Conservation (phyloP, 2,113 vertebrate genomes). For the Tonatia bakeri region DNA sequence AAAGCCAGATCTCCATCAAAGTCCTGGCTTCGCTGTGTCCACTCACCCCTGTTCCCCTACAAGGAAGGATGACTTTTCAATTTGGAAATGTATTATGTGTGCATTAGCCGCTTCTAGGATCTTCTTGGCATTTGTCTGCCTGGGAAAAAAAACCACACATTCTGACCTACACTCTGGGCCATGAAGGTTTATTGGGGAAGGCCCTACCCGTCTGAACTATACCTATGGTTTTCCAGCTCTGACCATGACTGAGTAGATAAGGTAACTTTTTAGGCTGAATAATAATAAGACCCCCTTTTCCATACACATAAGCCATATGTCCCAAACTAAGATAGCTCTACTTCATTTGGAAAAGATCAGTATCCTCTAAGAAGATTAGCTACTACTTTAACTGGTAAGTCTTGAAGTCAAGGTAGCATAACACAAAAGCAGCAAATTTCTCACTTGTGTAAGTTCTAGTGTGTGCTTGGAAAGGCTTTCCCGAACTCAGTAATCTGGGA, state of each 20-base stretch:
- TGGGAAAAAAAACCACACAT: not conserved
- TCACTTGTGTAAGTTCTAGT: not conserved
- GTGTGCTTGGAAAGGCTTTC: not conserved
- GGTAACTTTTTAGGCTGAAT: not conserved
- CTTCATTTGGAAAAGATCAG: not conserved
- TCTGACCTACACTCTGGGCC: not conserved
- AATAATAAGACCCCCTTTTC: not conserved
- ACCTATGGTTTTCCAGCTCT: not conserved
- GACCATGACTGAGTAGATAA: too few species aligned
- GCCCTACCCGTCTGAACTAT: not conserved
- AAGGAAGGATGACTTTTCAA: not conserved
- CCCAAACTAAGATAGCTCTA: not conserved
- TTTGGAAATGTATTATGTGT: not conserved
- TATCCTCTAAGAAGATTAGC: not conserved
- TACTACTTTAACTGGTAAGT: not conserved
- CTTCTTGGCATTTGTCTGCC: not conserved
- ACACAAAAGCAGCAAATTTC: not conserved
- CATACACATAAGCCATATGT: not conserved
- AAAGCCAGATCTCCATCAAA: not conserved
- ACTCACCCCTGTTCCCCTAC: not conserved
- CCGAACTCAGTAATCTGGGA: not conserved
- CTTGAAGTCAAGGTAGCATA: not conserved
- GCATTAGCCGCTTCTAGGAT: not conserved
- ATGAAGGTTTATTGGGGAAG: not conserved
- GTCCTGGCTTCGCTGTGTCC: not conserved